Percentiles rank a stretch among this genome's conserved stretches.
Evolutionary conservation across 2,797 vertebrate genomes (phyloP).

Genomic region (Amazona ochrocephala): DNA sequence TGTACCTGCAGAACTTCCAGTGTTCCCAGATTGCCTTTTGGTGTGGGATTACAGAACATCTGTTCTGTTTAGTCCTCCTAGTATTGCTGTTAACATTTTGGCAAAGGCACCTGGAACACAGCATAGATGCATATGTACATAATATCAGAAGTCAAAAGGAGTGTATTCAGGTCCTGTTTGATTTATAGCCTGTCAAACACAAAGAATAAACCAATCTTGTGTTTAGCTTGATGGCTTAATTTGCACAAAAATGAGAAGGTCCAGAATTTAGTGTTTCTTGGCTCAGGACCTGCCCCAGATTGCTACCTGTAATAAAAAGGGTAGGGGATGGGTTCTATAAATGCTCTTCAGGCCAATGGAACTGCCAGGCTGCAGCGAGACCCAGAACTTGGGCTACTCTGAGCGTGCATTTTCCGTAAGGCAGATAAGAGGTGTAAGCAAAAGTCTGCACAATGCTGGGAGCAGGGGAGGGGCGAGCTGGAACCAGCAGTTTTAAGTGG

Average conservation of each 20-base stretch:
- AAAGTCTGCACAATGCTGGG: neutral
- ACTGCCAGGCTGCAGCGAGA: neutral
- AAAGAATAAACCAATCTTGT: neutral
- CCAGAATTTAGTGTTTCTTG: neutral
- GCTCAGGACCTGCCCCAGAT: neutral
- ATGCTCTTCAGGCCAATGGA: neutral
- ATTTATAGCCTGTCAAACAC: neutral
- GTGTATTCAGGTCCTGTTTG: neutral
- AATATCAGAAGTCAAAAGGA: neutral
- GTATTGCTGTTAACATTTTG: slow-evolving; percentile 28
- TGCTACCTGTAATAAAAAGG: neutral
- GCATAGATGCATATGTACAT: neutral
- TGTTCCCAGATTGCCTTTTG: slow-evolving; percentile 28
- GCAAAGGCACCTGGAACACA: slow-evolving; percentile 45
- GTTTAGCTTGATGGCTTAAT: neutral
- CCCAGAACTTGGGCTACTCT: neutral
- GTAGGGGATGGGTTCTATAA: neutral
- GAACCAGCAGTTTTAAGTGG: slow-evolving; percentile 2
- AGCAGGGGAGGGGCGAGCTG: neutral
- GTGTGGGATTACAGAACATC: slow-evolving; percentile 50
- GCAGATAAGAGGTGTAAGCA: neutral
- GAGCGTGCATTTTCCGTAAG: neutral
- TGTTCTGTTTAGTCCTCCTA: slow-evolving; percentile 38
- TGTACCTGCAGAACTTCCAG: slow-evolving; percentile 36
- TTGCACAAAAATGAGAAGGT: slow-evolving; percentile 7